These are phyloP conservation scores for Agrotis ipsilon DNA, from an alignment of 2,888 invertebrate species.

Conservation along the genomic window DNA sequence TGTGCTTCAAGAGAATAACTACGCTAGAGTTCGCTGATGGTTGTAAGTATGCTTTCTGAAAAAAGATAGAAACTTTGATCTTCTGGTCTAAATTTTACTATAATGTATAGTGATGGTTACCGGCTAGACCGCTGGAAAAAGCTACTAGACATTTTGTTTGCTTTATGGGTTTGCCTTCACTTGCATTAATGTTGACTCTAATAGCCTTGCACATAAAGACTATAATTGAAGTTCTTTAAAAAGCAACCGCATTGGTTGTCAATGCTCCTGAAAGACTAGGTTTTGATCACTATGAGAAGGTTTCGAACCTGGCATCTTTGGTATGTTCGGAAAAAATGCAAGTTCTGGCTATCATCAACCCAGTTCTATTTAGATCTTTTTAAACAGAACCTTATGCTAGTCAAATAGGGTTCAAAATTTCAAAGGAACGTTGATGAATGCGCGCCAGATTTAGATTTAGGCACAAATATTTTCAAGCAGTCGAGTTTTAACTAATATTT, in stretches of 20 bases:
- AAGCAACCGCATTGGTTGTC: background rate
- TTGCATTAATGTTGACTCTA: no score
- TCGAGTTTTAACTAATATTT: conserved; percentile 24
- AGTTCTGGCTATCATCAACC: background rate
- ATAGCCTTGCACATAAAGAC: background rate
- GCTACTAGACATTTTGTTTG: no score
- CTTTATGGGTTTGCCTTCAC: no score
- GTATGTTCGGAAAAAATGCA: no score
- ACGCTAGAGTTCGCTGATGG: conserved; percentile 91
- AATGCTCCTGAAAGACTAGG: background rate
- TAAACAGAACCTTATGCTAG: background rate
- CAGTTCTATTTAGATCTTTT: background rate
- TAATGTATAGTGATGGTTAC: no score
- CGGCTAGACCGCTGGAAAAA: no score
- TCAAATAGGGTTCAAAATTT: background rate
- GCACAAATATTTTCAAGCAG: conserved; percentile 24
- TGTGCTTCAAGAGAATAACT: conserved; percentile 94
- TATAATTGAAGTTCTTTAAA: background rate
- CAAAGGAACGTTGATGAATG: conserved; percentile 1
- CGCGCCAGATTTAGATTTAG: conserved; percentile 23
- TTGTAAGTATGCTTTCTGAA: conserved; percentile 86
- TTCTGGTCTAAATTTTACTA: no score
- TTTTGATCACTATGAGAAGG: background rate
- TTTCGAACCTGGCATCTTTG: background rate
- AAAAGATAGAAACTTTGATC: background rate